Evolutionary conservation across 1,140 invertebrate genomes (phyloP).

Genomic region (Melanaphis sacchari): DNA sequence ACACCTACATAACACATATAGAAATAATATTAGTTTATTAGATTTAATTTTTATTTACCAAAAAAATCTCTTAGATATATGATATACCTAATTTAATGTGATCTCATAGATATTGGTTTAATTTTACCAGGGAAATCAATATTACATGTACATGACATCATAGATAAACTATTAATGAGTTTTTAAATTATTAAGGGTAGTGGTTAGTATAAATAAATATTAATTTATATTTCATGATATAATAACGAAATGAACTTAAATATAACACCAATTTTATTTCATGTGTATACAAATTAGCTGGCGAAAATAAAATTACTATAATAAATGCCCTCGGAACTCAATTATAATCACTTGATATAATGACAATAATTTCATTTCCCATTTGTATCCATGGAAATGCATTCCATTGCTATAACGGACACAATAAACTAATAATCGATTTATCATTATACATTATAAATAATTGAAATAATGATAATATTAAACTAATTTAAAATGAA

Average conservation of each 20-base stretch:
- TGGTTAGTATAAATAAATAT: not conserved
- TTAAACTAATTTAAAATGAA: not conserved
- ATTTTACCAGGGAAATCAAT: not conserved
- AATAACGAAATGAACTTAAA: not conserved
- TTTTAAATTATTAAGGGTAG: not conserved
- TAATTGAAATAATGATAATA: not conserved
- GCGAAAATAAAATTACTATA: not conserved
- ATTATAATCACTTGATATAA: not conserved
- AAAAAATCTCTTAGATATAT: not conserved
- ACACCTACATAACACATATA: not conserved
- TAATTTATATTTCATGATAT: conserved; percentile 14
- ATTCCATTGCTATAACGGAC: not conserved
- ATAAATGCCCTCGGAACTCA: not conserved
- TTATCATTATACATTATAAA: not conserved
- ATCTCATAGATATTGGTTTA: not conserved
- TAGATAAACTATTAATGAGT: not conserved
- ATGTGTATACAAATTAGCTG: not conserved
- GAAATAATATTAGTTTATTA: not conserved
- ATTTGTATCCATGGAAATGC: conserved; percentile 36
- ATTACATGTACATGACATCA: not conserved
- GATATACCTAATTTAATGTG: not conserved
- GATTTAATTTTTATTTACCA: too few species aligned
- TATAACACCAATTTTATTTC: not conserved
- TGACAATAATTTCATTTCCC: not conserved
- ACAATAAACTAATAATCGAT: not conserved